These are phyloP conservation scores for Coccyzus lansbergi DNA, from an alignment of 2,797 vertebrate genomes.

Conservation along the genomic window DNA sequence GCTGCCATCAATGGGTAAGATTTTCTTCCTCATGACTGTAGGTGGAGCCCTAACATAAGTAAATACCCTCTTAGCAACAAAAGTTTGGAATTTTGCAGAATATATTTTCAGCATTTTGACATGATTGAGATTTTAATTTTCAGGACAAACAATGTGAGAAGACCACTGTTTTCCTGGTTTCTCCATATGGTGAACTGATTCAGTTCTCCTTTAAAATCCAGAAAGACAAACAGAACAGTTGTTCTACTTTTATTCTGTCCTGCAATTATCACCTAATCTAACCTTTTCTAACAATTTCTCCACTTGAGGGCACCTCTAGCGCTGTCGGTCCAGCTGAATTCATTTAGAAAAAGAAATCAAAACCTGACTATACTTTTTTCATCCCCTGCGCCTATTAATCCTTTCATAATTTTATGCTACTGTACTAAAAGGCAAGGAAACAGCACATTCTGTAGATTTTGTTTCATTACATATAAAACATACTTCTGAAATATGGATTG, in stretches of 20 bases:
- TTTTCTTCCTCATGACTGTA: conserved; percentile 67
- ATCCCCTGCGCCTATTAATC: background rate
- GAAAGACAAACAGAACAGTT: background rate
- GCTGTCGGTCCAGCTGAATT: conserved; percentile 22
- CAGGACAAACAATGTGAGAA: conserved; percentile 47
- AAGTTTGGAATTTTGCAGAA: background rate
- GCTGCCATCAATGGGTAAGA: background rate
- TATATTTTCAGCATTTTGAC: conserved; percentile 15
- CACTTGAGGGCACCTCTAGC: conserved; percentile 52
- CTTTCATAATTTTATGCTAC: conserved; percentile 28
- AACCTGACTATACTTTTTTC: background rate
- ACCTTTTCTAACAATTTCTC: conserved; percentile 17
- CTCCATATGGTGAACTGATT: background rate
- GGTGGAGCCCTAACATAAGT: conserved; percentile 77
- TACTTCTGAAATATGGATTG: conserved; percentile 9
- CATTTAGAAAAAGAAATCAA: conserved; percentile 10
- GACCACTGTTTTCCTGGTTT: conserved; percentile 1
- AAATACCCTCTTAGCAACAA: conserved; percentile 13
- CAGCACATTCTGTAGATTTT: conserved; percentile 25
- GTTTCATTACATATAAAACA: background rate
- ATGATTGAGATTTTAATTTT: conserved; percentile 26
- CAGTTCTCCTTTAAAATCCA: background rate
- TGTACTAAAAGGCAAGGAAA: conserved; percentile 2
- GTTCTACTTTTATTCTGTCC: background rate
- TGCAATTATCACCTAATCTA: conserved; percentile 32